Conservation (phyloP, 2,888 invertebrate genomes). For the Eupithecia exiguata region DNA sequence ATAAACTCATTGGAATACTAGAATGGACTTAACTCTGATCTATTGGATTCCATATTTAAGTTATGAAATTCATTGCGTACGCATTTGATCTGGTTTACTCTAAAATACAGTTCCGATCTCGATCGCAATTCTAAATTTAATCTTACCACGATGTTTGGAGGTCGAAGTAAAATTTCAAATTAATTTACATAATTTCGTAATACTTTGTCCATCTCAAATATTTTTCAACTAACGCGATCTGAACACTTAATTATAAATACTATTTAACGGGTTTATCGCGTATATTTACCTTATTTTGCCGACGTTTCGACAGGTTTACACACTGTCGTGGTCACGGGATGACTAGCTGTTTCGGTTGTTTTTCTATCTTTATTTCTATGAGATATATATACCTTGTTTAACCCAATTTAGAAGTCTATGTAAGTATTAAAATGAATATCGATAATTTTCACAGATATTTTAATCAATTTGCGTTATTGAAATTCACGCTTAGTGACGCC, state of each 20-base stretch:
- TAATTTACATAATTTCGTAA: not conserved
- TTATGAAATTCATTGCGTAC: not conserved
- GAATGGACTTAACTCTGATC: constrained; percentile 14
- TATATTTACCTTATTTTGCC: too few species aligned
- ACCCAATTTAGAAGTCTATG: not conserved
- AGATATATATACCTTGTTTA: too few species aligned
- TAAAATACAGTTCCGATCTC: not conserved
- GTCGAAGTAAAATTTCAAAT: not conserved
- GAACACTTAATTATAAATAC: too few species aligned
- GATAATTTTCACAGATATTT: not conserved
- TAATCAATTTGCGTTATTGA: not conserved
- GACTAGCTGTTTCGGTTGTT: too few species aligned
- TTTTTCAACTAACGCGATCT: too few species aligned
- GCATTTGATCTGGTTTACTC: not conserved
- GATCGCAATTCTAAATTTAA: not conserved
- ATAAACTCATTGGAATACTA: constrained; percentile 8
- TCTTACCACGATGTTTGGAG: not conserved
- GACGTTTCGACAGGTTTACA: too few species aligned
- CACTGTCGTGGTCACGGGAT: too few species aligned
- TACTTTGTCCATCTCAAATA: not conserved
- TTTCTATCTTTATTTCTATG: too few species aligned
- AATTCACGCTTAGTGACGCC: not conserved
- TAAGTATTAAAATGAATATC: not conserved
- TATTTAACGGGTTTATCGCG: too few species aligned
- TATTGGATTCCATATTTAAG: not conserved